Evolutionary conservation across 2,113 vertebrate species (phyloP).

Genomic region (Sorex fumeus): DNA sequence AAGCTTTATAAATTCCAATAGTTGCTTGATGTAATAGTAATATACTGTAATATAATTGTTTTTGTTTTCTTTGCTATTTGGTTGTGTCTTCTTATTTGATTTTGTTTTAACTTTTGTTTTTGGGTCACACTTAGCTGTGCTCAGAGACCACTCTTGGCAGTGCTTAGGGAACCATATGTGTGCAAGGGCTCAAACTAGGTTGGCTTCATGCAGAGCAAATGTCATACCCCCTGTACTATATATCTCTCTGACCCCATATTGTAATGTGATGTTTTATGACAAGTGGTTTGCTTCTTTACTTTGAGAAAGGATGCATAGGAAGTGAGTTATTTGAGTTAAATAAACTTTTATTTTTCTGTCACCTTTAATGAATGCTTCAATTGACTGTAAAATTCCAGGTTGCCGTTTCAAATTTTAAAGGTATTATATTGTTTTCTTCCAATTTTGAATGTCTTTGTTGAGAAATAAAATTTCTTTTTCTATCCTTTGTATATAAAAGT

Average conservation of each 20-base stretch:
- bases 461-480: conserved; percentile 48
- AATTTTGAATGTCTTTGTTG: background rate
- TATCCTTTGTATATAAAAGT: background rate
- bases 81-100: too few relatives aligned
- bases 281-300: background rate
- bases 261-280: background rate
- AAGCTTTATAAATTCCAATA: background rate
- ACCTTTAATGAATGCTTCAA: conserved; percentile 29
- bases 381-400: background rate
- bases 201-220: too few relatives aligned
- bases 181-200: too few relatives aligned
- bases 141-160: too few relatives aligned
- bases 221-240: too few relatives aligned
- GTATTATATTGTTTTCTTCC: conserved; percentile 5
- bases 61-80: too few relatives aligned
- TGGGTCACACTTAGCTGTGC: too few relatives aligned
- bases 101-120: too few relatives aligned
- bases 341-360: background rate
- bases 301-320: background rate
- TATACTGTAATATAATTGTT: background rate
- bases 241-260: background rate
- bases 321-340: conserved; percentile 8
- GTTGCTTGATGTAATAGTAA: background rate
- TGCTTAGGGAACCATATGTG: too few relatives aligned
- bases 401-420: conserved; percentile 16